A percentile compares a stretch with the other conserved stretches of the same genome.
Conservation (phyloP, 2,888 invertebrate genomes). For the Megaustenia siamemsis region DNA sequence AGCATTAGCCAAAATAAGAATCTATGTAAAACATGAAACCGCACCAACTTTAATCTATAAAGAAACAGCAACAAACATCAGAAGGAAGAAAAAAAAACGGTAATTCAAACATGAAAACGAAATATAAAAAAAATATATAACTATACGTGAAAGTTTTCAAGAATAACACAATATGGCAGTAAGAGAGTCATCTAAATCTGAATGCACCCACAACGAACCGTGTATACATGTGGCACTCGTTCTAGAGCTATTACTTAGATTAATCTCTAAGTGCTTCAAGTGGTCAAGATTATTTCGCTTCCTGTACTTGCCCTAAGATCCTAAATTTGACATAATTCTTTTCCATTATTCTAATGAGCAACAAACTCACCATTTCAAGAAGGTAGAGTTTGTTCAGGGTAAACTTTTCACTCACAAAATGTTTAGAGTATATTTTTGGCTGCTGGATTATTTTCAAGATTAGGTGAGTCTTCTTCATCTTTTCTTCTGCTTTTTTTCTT, state of each 20-base stretch:
- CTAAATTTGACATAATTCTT: constrained; percentile 28
- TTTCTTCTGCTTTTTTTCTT: no score
- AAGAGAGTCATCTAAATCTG: not conserved
- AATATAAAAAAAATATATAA: not conserved
- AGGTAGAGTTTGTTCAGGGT: not conserved
- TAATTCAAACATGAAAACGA: not conserved
- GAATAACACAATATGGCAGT: not conserved
- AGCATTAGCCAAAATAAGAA: no score
- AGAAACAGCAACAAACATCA: no score
- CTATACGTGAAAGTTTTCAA: not conserved
- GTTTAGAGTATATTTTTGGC: not conserved
- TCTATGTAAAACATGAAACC: no score
- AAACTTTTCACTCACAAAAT: not conserved
- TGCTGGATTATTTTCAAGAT: not conserved
- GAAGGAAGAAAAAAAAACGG: not conserved
- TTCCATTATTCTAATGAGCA: constrained; percentile 4
- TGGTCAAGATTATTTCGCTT: constrained; percentile 26
- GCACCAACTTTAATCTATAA: no score
- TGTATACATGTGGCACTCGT: constrained; percentile 12
- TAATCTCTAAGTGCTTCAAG: constrained; percentile 21
- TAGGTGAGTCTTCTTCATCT: no score
- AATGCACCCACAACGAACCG: constrained; percentile 4
- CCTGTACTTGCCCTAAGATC: constrained; percentile 17
- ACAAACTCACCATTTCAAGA: not conserved
- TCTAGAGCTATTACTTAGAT: constrained; percentile 21